Evolutionary conservation across 2,888 invertebrate species (phyloP).

Genomic region (Acanthococcus lagerstroemiae): DNA sequence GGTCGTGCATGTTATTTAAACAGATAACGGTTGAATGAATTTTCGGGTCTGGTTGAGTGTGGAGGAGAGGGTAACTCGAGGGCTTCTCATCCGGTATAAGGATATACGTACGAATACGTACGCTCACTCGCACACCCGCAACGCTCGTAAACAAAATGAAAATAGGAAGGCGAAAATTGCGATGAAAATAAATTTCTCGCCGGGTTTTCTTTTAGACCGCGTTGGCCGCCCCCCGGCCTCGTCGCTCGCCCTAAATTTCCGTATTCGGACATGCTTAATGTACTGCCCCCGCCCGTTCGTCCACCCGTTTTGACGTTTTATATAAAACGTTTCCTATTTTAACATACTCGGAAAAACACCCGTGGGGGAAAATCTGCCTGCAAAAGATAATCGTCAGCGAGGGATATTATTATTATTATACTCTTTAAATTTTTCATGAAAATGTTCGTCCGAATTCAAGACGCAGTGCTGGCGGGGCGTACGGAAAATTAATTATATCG

Average conservation of each 20-base stretch:
- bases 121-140: not conserved
- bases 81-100: not conserved
- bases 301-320: conserved; percentile 13
- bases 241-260: not conserved
- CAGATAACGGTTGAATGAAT: conserved; percentile 2
- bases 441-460: conserved; percentile 1
- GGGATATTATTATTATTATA: not conserved
- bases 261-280: not conserved
- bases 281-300: not conserved
- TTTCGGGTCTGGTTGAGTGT: not conserved
- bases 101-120: not conserved
- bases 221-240: not conserved
- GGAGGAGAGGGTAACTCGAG: not conserved
- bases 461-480: not conserved
- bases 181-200: conserved; percentile 17
- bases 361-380: not conserved
- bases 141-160: too few species aligned
- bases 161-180: conserved; percentile 20
- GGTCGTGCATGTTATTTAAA: not conserved
- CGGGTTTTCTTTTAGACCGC: conserved; percentile 8
- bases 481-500: not conserved
- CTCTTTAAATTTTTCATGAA: not conserved
- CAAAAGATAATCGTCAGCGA: not conserved
- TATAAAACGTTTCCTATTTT: not conserved
- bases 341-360: not conserved